Base-by-base conservation (phyloP, 2,113 vertebrate genomes). In the Onychorhynchus coronatus region DNA sequence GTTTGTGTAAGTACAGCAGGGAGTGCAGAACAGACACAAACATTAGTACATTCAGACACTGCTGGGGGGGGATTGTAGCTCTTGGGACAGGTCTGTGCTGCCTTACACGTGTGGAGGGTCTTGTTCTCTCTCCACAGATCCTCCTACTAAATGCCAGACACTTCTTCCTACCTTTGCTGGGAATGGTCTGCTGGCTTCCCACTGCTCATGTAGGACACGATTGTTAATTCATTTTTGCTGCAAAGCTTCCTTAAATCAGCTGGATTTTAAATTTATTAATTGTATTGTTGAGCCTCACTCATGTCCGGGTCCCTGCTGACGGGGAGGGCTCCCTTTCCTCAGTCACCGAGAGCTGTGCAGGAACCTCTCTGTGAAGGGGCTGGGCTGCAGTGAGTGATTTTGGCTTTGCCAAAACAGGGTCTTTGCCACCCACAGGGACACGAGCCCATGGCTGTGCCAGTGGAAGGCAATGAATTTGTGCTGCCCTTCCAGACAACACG, bases 1-100 rank as follows among this genome's bases (percentile, higher is more conserved):
- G 30, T 42, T 9, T 11, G 0, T 3, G 74, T 37, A 27, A 37
- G 9, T 11, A 0, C 3, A 10, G 23, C 61, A 33, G 53, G 3
- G 37, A n/a, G 31, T 21, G 66, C 0, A 28, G 31, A n/a, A 44
- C 35, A 33, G 31, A 12, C 53, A n/a, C 2, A 19, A 42, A 31
- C 21, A 10, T 22, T 14, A 4, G 27, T 1, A 16, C 19, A 14
- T 13, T 35, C 42, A 31, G 50, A 17, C 22, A 4, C 35, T 50
- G 44, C 49, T 39, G 59, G 25, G n/a, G 19, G 19, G 46, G 9
- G 74, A 16, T 1, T 3, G 17, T 11, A 37, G 61, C 30, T 5
- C 72, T 52, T n/a, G 1, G 76, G 72, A 17, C 30, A 15, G 79
- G 2, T n/a, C 70, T 67, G 62, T 33, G 49, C 70, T n/a, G 47